These are phyloP conservation scores for Leptinotarsa defecta DNA, from an alignment of 1,140 invertebrate species.

Conservation along the genomic window DNA sequence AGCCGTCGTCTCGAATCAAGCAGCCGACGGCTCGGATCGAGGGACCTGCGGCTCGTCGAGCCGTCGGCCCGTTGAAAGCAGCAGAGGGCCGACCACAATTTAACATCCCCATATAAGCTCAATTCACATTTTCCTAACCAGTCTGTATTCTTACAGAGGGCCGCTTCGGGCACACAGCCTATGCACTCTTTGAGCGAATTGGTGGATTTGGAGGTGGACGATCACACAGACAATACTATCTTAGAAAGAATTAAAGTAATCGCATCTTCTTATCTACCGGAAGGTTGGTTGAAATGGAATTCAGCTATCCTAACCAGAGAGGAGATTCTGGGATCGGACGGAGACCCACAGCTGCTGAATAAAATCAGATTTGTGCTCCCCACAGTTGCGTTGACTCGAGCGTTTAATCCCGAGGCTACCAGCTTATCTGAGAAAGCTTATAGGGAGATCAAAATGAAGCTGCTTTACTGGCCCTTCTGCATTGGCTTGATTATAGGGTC, in stretches of 20 bases:
- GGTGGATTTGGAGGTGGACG: background rate
- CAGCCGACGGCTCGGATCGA: background rate
- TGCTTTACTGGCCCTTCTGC: constrained; percentile 44
- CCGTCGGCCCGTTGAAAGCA: background rate
- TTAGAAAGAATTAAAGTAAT: background rate
- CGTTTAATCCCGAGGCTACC: constrained; percentile 32
- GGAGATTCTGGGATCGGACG: background rate
- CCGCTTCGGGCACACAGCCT: no score
- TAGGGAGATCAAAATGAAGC: constrained; percentile 36
- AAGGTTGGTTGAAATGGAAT: background rate
- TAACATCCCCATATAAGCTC: background rate
- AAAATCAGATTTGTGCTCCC: constrained; percentile 40
- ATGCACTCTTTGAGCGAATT: background rate
- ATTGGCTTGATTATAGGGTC: constrained; percentile 33
- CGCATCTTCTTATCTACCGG: background rate
- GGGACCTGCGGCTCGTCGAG: background rate
- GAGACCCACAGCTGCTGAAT: constrained; percentile 22
- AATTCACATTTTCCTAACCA: background rate
- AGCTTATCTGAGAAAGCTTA: constrained; percentile 35
- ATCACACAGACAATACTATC: background rate
- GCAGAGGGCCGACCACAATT: background rate
- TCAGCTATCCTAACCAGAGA: background rate
- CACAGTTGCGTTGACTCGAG: constrained; percentile 15
- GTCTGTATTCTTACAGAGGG: background rate
- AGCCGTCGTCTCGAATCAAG: background rate